Base-by-base conservation (phyloP, 2,797 vertebrate genomes). In the Fratercula arctica region DNA sequence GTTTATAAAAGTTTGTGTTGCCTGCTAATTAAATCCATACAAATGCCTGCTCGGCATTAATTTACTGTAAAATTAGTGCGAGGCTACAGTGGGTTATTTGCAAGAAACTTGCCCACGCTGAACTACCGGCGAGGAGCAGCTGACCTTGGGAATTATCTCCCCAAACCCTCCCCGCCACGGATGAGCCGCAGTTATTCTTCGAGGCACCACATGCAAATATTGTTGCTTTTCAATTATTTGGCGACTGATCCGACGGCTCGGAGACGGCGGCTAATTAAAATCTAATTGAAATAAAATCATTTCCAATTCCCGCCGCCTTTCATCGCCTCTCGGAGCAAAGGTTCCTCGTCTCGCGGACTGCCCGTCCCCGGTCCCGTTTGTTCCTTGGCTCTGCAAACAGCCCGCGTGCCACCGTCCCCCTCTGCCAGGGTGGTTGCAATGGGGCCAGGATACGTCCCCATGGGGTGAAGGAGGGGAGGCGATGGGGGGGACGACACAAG, bases 211-310 rank as follows among this genome's bases (percentile, higher is more conserved):
- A 92, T 96, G 96, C 96, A 97, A 97, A 98, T 96, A 97, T 87
- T 82, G 95, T 96, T 97, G 96, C 93, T 96, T 98, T 97, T 97
- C 97, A 97, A 97, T 98, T 98, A 98, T 97, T 97, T 84, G 90
- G 95, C 72, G 89, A 96, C 96, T 13, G 95, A 98, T 96, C 95
- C 56, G 9, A 96, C 1, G 79, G 93, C 96, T 97, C 57, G 21
- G 96, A 97, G 96, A 98, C 95, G 96, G 95, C 82, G 85, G 96
- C 96, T 98, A 98, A 98, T 98, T 98, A 98, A 98, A 98, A 97
- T 91, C 97, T 98, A 97, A 98, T 97, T 97, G 98, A 97, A 98
- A 98, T 97, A 93, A 98, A 97, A 98, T 94, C 57, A 96, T 97
- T 97, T 97, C 95, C 95, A 95, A 85, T 95, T 92, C 97, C 97